Evolutionary conservation across 1,140 invertebrate genomes (phyloP), one percentile per base, ranked within the genome.

Genomic region (Drosophila baimaii): DNA sequence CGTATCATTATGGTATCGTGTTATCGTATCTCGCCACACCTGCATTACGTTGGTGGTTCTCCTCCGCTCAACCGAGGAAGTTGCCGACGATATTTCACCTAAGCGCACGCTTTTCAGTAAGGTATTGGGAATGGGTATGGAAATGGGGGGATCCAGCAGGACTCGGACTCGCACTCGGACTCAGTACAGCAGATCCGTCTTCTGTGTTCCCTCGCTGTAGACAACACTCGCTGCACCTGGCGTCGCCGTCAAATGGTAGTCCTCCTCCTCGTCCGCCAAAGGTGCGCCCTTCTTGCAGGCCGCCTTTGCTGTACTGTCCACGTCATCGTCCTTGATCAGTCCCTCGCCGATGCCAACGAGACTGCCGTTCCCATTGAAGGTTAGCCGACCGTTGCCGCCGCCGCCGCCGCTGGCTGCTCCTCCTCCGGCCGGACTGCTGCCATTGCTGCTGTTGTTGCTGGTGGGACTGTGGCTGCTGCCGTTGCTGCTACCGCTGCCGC

Each of bases 101-200:
- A 77, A 77, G 74, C 74, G 64, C 74, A 70, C 56, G 62, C 51
- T 68, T 77, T 77, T 77, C 39, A 46, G 21, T 29, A 23, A 19
- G 15, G 19, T 21, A 35, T 43, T 46, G 70, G 56, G 25, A 15
- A 49, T 3, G 51, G 35, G 31, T 15, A 47, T 17, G 43, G 21
- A 6, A 12, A 58, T 12, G 19, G 33, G 9, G 25, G 27, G 9
- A 25, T 27, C 27, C 12, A 51, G n/a, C 29, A n/a, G 33, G 33
- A 41, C 7, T 5, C 35, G 27, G 10, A 33, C 13, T 15, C 15
- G 5, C 0, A n/a, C 35, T 37, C 33, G 12, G 23, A 72, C 59
- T 93, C 88, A 94, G 77, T 94, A 95, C 47, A 95, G 92, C 79
- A 95, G 92, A 91, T 95, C 95, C 5, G 94, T 93, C 31, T 94